Percentiles rank a stretch among this genome's conserved stretches.
These are phyloP conservation scores for Pholis gunnellus DNA, from an alignment of 2,113 vertebrate genomes.

Conservation along the genomic window DNA sequence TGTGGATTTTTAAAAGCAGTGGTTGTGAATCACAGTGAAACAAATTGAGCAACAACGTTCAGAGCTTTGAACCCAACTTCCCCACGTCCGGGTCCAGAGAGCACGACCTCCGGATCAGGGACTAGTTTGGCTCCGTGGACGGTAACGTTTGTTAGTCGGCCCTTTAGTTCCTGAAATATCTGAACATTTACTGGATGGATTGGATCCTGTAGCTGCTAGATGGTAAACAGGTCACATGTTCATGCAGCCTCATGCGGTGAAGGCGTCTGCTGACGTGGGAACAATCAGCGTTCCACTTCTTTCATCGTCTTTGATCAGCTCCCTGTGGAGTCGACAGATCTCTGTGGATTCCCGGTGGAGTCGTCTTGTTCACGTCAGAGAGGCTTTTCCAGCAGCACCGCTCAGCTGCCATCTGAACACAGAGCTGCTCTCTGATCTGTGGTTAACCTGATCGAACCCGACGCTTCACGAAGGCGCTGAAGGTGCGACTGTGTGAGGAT, in stretches of 20 bases:
- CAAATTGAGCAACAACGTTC: too few relatives aligned
- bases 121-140: too few relatives aligned
- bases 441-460: constrained; percentile 14
- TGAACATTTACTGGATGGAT: not conserved
- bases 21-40: too few relatives aligned
- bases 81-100: too few relatives aligned
- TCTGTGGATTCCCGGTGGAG: not conserved
- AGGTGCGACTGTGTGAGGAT: constrained; percentile 8
- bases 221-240: not conserved
- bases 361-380: constrained; percentile 28
- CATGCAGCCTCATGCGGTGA: not conserved
- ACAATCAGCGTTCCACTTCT: constrained; percentile 5
- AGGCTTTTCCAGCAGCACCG: constrained; percentile 7
- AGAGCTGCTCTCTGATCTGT: constrained; percentile 30
- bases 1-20: too few relatives aligned
- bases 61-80: too few relatives aligned
- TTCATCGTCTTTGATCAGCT: constrained; percentile 16
- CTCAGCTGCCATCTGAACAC: constrained; percentile 25
- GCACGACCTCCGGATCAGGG: too few relatives aligned
- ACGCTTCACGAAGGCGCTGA: not conserved
- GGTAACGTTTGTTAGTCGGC: too few relatives aligned
- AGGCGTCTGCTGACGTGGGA: constrained; percentile 5
- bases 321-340: not conserved
- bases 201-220: not conserved
- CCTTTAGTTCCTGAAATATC: not conserved